Evolutionary conservation across 2,113 vertebrate species (phyloP).

Genomic region (Tiliqua scincoides): DNA sequence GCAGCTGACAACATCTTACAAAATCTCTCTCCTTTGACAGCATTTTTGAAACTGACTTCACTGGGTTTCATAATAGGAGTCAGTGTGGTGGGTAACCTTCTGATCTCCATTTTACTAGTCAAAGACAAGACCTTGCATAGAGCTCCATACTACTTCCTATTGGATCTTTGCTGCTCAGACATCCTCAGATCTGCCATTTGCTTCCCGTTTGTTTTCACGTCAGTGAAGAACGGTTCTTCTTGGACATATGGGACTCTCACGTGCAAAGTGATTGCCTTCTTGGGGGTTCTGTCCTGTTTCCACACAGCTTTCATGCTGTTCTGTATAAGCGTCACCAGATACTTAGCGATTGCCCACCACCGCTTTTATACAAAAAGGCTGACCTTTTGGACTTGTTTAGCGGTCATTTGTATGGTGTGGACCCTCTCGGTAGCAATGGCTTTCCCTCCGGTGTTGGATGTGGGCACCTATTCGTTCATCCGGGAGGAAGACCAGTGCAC

Average conservation of each 20-base stretch:
- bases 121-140: slow-evolving; percentile 99
- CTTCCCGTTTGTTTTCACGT: slow-evolving; percentile 99
- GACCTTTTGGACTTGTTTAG: slow-evolving; percentile 98
- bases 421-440: slow-evolving; percentile 99
- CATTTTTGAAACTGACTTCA: slow-evolving; percentile 99
- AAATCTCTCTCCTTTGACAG: slow-evolving; percentile 98
- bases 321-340: slow-evolving; percentile 97
- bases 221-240: slow-evolving; percentile 96
- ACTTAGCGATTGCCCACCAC: slow-evolving; percentile 98
- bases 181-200: slow-evolving; percentile 98
- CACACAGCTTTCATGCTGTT: slow-evolving; percentile 99
- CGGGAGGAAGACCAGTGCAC: slow-evolving; percentile 99
- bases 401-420: slow-evolving; percentile 99
- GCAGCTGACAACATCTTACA: slow-evolving; percentile 99
- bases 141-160: slow-evolving; percentile 98
- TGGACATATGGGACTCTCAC: slow-evolving; percentile 98
- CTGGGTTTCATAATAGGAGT: slow-evolving; percentile 99
- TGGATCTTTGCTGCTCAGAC: slow-evolving; percentile 98
- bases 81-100: slow-evolving; percentile 98
- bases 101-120: slow-evolving; percentile 99
- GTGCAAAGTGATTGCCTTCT: slow-evolving; percentile 99
- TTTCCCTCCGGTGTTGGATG: slow-evolving; percentile 96
- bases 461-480: slow-evolving; percentile 98
- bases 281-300: slow-evolving; percentile 98
- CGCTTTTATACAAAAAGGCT: slow-evolving; percentile 99